Conservation (phyloP, 2,888 invertebrate species). For the Holacanthella duospinosa region DNA sequence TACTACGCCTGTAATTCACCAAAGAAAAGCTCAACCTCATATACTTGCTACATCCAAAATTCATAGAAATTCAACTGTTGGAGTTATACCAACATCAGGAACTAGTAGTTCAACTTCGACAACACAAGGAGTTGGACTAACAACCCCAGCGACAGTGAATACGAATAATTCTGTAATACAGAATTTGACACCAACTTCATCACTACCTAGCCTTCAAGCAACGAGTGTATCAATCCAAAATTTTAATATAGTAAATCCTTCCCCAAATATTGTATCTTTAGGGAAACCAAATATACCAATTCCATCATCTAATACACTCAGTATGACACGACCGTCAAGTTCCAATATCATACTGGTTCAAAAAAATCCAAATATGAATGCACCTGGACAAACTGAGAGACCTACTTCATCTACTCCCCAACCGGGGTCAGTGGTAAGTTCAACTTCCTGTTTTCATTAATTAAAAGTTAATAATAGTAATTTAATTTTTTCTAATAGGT, state of each 20-base stretch:
- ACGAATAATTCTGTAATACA: too few species aligned
- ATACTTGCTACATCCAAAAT: background rate
- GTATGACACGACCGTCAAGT: background rate
- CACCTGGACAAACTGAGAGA: background rate
- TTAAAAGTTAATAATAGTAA: background rate
- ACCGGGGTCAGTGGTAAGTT: background rate
- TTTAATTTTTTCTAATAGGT: background rate
- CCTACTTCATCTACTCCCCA: background rate
- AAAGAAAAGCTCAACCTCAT: slow-evolving; percentile 1
- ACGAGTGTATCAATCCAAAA: too few species aligned
- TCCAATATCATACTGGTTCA: background rate
- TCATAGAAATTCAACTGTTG: background rate
- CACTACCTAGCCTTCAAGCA: too few species aligned
- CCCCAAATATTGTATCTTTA: too few species aligned
- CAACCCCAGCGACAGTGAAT: background rate
- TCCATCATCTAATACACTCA: background rate
- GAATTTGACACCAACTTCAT: too few species aligned
- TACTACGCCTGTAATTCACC: background rate
- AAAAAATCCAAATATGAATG: background rate
- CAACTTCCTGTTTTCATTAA: background rate
- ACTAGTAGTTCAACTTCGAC: too few species aligned
- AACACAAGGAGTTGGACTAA: background rate
- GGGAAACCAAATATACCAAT: too few species aligned
- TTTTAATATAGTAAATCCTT: background rate
- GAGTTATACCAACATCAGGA: too few species aligned